These are phyloP conservation scores for Aurelia aurita DNA, from an alignment of 30 jellyfish, hydroid and myxozoan species.

Conservation along the genomic window DNA sequence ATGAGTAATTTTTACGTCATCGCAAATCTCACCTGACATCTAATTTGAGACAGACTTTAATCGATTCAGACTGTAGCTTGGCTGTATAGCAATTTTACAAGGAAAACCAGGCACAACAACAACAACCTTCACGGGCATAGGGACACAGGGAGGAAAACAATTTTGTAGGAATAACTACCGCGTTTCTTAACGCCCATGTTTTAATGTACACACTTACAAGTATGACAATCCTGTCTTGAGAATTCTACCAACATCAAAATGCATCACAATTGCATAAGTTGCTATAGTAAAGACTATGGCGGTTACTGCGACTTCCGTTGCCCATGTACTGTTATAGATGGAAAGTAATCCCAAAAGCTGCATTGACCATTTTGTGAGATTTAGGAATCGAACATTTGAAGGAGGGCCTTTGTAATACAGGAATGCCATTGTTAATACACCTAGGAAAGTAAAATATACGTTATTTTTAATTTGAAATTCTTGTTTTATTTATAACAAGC, in stretches of 20 bases:
- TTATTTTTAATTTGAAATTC: too few relatives aligned
- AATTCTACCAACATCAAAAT: conserved; percentile 16
- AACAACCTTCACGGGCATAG: too few relatives aligned
- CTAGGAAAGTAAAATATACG: conserved; percentile 30
- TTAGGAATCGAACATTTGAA: conserved; percentile 62
- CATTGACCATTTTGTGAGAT: conserved; percentile 83
- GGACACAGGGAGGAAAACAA: too few relatives aligned
- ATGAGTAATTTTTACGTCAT: too few relatives aligned
- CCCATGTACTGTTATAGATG: conserved; percentile 78
- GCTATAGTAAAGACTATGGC: conserved; percentile 50
- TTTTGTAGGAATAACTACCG: too few relatives aligned
- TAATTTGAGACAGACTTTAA: too few relatives aligned
- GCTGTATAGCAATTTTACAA: too few relatives aligned
- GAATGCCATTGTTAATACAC: conserved; percentile 72
- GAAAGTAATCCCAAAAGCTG: conserved; percentile 77
- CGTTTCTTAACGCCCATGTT: too few relatives aligned
- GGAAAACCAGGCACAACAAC: too few relatives aligned
- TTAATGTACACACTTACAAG: conserved; percentile 17
- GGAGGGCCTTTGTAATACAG: conserved; percentile 93
- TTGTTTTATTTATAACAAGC: too few relatives aligned
- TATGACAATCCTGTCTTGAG: background rate
- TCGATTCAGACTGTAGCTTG: too few relatives aligned
- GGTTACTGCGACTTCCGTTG: conserved; percentile 86
- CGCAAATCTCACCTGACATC: too few relatives aligned
- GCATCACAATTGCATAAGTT: background rate